Percentiles rank a stretch among this genome's conserved stretches.
phyloP scores from a whole-genome alignment of 2,888 invertebrate species.

The Odontothrips loti region DNA sequence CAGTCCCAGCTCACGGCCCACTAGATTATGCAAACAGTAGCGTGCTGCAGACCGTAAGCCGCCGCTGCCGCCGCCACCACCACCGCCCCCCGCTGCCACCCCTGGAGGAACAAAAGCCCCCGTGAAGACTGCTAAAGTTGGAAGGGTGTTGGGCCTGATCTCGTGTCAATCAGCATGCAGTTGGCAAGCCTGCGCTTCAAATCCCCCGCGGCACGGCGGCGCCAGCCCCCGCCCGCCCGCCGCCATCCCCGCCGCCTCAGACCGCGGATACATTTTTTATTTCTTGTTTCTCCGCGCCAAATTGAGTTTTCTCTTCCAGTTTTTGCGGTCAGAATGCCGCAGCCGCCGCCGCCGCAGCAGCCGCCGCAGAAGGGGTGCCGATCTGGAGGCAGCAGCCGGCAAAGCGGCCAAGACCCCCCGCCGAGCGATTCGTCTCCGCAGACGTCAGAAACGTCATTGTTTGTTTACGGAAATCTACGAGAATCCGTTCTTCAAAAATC shows the following conservation, averaged over 20 bases:
- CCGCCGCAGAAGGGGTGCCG: too few species aligned
- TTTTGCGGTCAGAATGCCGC: neutral
- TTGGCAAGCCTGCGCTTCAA: conserved; percentile 16
- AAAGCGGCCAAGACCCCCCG: too few species aligned
- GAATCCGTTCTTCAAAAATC: too few species aligned
- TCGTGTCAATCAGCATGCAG: conserved; percentile 22
- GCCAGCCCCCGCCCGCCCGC: neutral
- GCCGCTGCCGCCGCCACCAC: neutral
- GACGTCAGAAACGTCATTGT: too few species aligned
- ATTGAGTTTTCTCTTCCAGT: conserved; percentile 21
- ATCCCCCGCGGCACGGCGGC: neutral
- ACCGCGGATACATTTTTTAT: conserved; percentile 23
- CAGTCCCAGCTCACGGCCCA: neutral
- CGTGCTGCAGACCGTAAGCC: conserved; percentile 4
- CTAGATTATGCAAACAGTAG: conserved; percentile 25
- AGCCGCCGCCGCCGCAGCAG: neutral
- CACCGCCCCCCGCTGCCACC: neutral
- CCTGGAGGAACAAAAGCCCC: neutral
- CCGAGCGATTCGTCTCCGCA: too few species aligned
- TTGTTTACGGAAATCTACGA: too few species aligned
- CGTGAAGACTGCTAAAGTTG: neutral
- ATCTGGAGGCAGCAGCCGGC: too few species aligned
- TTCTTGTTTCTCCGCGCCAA: conserved; percentile 21
- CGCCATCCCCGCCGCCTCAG: too few species aligned
- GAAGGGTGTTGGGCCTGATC: neutral